phyloP scores from a whole-genome alignment of 2,113 vertebrate genomes.

The Pseudois nayaur region DNA sequence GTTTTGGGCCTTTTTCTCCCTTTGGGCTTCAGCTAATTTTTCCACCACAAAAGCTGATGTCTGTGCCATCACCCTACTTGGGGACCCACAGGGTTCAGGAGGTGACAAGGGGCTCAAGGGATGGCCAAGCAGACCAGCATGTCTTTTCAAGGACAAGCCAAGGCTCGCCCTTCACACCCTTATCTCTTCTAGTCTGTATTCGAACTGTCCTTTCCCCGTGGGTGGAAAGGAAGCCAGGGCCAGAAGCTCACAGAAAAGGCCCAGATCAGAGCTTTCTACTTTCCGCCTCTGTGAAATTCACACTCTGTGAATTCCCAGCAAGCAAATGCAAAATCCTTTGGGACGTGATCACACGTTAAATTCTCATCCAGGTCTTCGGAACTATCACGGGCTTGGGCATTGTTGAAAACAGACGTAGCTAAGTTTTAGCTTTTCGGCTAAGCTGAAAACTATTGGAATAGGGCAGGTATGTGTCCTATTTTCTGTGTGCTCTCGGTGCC shows the following conservation, averaged over 20 bases:
- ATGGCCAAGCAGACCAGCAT: neutral
- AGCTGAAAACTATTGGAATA: neutral
- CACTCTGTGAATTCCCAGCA: neutral
- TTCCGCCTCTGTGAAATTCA: neutral
- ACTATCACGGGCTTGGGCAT: neutral
- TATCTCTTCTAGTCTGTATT: neutral
- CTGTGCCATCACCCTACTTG: conserved; percentile 59
- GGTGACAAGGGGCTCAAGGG: conserved; percentile 23
- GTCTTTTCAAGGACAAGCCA: conserved; percentile 52
- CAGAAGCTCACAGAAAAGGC: neutral
- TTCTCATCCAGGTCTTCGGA: neutral
- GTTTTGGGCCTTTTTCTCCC: conserved; percentile 71
- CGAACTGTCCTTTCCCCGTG: neutral
- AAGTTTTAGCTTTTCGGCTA: neutral
- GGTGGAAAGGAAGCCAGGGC: neutral
- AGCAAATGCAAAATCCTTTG: neutral
- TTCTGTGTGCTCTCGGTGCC: neutral
- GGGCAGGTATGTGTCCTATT: neutral
- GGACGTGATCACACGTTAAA: neutral
- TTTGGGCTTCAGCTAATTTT: conserved; percentile 74
- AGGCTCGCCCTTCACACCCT: conserved; percentile 40
- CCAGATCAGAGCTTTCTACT: neutral
- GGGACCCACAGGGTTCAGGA: conserved; percentile 60
- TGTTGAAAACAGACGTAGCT: neutral
- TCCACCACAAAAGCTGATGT: conserved; percentile 73